Conservation (phyloP, 2,888 invertebrate species). For the Ischnura elegans region DNA sequence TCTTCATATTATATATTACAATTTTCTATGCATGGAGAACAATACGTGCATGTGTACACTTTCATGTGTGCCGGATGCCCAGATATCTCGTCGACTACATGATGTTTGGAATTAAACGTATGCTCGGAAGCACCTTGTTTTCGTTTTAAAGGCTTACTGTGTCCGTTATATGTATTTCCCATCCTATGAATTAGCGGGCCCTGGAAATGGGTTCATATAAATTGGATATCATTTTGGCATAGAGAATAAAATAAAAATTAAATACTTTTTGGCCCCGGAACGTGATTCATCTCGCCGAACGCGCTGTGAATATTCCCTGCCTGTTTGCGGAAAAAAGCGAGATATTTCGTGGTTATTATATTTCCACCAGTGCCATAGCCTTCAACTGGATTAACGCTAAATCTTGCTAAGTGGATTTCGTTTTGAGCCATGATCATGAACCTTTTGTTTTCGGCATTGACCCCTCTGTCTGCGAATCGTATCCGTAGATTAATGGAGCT, state of each 20-base stretch:
- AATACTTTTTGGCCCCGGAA: neutral
- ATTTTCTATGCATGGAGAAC: too few species aligned
- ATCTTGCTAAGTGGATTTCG: neutral
- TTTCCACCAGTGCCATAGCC: neutral
- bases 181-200: neutral
- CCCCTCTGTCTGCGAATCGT: neutral
- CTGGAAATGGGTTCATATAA: neutral
- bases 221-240: neutral
- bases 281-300: neutral
- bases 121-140: neutral
- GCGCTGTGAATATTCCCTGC: neutral
- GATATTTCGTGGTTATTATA: neutral
- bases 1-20: too few species aligned
- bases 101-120: neutral
- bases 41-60: neutral
- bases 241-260: neutral
- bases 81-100: neutral
- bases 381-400: neutral
- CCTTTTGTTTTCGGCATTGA: neutral
- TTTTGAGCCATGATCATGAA: neutral
- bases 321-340: neutral
- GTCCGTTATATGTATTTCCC: neutral
- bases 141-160: neutral
- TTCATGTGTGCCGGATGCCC: neutral
- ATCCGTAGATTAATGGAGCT: neutral